Evolutionary conservation across 2,113 vertebrate species (phyloP), one percentile per base, ranked within the genome.

Genomic region (Phalacrocorax aristotelis): DNA sequence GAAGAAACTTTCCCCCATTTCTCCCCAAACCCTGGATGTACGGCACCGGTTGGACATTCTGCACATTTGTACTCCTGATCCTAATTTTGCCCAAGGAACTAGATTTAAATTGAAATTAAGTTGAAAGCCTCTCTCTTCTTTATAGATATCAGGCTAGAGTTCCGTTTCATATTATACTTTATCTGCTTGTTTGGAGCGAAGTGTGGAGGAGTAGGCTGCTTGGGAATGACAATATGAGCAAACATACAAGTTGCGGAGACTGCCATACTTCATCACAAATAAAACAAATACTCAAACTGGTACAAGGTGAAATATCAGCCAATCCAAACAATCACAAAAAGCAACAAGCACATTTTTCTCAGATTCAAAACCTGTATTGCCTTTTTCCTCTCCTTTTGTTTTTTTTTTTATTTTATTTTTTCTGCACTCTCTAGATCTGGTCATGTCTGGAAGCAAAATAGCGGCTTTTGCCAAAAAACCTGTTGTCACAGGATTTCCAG

Each of bases 401-500:
- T 85, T 85, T 51, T 71, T 90, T 85, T 85, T 51, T 86, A 9
- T 60, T 57, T 30, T 19, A 38, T 71, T 92, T 85, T 85, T 51
- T 86, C 46, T 70, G 21, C 0, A 0, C 51, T 81, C 93, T 34
- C 55, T 74, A 29, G 38, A 38, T 49, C 51, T 93, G 49, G 46
- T 72, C 44, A 66, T 18, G 60, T 62, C 85, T 93, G 60, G 72
- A 92, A 93, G 85, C 15, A 81, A 86, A 96, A 57, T 18, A 25
- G 1, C 51, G 40, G 54, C 66, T 93, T 90, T 55, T 84, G 72
- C 85, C 88, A 87, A 81, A 77, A 93, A 89, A 44, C 27, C 62
- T 75, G 75, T 83, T 77, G 42, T 78, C 93, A 88, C 78, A 83
- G 66, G 78, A 94, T 77, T 90, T 88, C 75, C 54, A 85, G 64